A percentile compares a stretch with the other conserved stretches of the same genome.
These are phyloP conservation scores for Tenrec ecaudatus DNA, from an alignment of 2,113 vertebrate genomes.

Conservation along the genomic window DNA sequence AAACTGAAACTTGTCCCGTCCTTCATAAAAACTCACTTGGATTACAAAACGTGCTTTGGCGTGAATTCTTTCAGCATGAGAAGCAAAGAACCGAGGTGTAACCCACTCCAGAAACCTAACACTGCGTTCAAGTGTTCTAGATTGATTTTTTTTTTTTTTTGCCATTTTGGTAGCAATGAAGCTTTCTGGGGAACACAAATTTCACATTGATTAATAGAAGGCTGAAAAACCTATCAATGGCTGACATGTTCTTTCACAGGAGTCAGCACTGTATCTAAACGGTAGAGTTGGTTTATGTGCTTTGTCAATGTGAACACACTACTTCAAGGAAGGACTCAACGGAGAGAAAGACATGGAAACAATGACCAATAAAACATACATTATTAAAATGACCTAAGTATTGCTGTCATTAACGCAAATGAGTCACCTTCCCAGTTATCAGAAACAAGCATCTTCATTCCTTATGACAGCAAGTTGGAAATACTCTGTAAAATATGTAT, in stretches of 20 bases:
- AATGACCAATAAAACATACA: not conserved
- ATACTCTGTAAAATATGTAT: not conserved
- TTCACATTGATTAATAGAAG: not conserved
- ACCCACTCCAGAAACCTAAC: too few relatives aligned
- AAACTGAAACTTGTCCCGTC: too few relatives aligned
- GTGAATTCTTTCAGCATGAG: too few relatives aligned
- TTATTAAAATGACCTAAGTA: not conserved
- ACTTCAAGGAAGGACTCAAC: not conserved
- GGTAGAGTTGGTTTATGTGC: not conserved
- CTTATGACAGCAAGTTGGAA: constrained; percentile 14
- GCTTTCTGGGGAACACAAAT: not conserved
- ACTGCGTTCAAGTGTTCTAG: not conserved
- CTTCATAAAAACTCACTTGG: too few relatives aligned
- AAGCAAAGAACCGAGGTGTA: too few relatives aligned
- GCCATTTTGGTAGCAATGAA: not conserved
- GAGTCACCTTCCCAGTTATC: not conserved
- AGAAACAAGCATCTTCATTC: not conserved
- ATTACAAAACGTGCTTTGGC: too few relatives aligned
- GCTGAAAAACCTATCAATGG: not conserved
- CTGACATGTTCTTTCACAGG: not conserved
- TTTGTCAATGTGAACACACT: constrained; percentile 7
- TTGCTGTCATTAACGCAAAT: too few relatives aligned
- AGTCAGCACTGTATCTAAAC: not conserved
- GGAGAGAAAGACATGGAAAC: not conserved
- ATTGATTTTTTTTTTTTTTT: constrained; percentile 19